Base-by-base conservation (phyloP, 2,888 invertebrate species). In the Rhagonycha fulva region DNA sequence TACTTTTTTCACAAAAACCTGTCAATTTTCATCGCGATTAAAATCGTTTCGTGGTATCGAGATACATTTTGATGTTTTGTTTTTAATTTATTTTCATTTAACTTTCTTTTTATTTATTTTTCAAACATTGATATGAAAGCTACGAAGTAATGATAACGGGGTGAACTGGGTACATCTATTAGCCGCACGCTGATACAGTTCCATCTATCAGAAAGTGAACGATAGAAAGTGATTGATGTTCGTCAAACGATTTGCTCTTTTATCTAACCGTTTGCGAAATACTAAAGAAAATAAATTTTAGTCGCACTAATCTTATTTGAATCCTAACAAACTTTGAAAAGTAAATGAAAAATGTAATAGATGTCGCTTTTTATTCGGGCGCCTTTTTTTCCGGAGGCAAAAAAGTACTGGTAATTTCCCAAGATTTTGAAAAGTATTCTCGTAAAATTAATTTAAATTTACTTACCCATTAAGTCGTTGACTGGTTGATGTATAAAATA, bases 171-270 rank as follows among this genome's bases (percentile, higher is more conserved):
- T 47, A 47, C n/a, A 74, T 62, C 70, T 70, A 74, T 74, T 74
- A 74, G 74, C 24, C 23, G 47, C 61, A 68, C 67, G 62, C 47
- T 47, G 47, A 47, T 47, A 47, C 24, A 68, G 71, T 68, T 61
- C 19, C 67, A 71, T 68, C 32, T 62, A 71, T 62, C 71, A 61
- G 32, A 67, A 68, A 68, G 71, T 71, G 71, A 61, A 26, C 71
- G 71, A 75, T 63, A 47, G 70, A 47, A 62, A 66, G 75, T 75
- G 75, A 75, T 75, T 75, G 75, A 75, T 75, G 75, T 24, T 66
- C 24, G 63, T 66, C 63, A 24, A 66, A 66, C 63, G 23, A 66
- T 66, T 66, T 66, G 63, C 63, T 66, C 63, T 66, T 66, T 66
- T 66, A 24, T 66, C 26, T 66, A 66, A 66, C 24, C 63, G 23